These are phyloP conservation scores for Sula dactylatra DNA, from an alignment of 2,113 vertebrate genomes.

Conservation along the genomic window DNA sequence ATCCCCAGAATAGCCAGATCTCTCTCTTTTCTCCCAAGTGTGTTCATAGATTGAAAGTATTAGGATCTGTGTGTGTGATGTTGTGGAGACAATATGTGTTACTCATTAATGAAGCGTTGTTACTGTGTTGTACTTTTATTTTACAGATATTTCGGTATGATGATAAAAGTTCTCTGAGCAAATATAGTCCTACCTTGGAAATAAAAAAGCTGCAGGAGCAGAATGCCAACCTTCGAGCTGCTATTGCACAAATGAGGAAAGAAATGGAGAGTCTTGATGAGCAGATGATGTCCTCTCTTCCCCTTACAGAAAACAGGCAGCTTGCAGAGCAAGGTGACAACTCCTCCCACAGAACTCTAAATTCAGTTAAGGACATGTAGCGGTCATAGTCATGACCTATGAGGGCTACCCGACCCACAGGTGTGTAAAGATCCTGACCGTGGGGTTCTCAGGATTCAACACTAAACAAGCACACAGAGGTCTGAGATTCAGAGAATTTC, in stretches of 20 bases:
- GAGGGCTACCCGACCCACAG: neutral
- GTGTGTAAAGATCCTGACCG: neutral
- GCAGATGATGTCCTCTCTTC: neutral
- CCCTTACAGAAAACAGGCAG: neutral
- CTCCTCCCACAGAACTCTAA: neutral
- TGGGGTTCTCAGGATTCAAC: neutral
- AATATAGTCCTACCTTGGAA: conserved; percentile 62
- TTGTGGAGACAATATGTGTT: neutral
- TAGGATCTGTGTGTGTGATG: neutral
- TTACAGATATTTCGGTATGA: conserved; percentile 6
- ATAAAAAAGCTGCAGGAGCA: conserved; percentile 80
- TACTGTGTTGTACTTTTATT: neutral
- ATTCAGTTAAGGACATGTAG: neutral
- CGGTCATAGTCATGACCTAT: rapidly evolving
- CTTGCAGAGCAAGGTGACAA: neutral
- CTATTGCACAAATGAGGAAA: conserved; percentile 85
- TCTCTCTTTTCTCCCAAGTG: neutral
- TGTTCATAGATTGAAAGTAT: neutral
- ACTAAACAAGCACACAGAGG: neutral
- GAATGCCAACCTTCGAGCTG: conserved; percentile 77
- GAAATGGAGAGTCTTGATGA: conserved; percentile 84
- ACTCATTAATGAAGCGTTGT: neutral
- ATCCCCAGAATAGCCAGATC: neutral
- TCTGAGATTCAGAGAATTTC: neutral
- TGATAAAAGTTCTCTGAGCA: neutral